Percentiles rank a stretch among this genome's conserved stretches.
phyloP scores from a whole-genome alignment of 2,113 vertebrate genomes.

The Noctilio leporinus region DNA sequence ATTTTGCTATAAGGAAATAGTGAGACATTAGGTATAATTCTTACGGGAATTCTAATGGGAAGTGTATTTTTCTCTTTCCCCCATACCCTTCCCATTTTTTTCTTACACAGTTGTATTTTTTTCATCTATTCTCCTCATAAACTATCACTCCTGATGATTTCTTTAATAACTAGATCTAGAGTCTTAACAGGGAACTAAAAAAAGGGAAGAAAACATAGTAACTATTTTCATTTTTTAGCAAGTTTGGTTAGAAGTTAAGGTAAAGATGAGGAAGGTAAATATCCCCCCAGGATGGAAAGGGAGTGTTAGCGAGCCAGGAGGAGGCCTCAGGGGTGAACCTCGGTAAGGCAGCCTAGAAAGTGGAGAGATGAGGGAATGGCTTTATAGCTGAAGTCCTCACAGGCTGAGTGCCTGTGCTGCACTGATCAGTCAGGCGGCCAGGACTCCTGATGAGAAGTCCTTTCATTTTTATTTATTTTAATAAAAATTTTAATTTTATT shows the following conservation, averaged over 20 bases:
- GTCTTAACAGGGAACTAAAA: not conserved
- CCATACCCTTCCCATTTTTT: not conserved
- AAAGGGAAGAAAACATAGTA: not conserved
- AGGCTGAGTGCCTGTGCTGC: rapidly evolving
- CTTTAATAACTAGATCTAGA: not conserved
- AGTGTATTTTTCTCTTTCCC: not conserved
- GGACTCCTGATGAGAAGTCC: not conserved
- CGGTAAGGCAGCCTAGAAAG: not conserved
- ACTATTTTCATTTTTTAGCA: not conserved
- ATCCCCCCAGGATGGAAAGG: not conserved
- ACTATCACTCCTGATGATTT: not conserved
- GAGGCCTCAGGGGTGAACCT: not conserved
- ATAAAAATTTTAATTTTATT: no score
- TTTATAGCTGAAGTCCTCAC: not conserved
- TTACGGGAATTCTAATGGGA: not conserved
- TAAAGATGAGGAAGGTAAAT: conserved; percentile 1
- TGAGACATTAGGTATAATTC: not conserved
- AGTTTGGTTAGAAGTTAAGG: conserved; percentile 37
- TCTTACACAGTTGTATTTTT: not conserved
- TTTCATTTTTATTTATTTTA: not conserved
- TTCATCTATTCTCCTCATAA: not conserved
- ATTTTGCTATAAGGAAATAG: not conserved
- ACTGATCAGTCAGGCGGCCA: not conserved
- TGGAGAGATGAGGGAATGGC: not conserved
- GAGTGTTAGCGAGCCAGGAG: not conserved